These are phyloP conservation scores for Heterohyrax brucei DNA, from an alignment of 2,797 vertebrate genomes.

Conservation along the genomic window DNA sequence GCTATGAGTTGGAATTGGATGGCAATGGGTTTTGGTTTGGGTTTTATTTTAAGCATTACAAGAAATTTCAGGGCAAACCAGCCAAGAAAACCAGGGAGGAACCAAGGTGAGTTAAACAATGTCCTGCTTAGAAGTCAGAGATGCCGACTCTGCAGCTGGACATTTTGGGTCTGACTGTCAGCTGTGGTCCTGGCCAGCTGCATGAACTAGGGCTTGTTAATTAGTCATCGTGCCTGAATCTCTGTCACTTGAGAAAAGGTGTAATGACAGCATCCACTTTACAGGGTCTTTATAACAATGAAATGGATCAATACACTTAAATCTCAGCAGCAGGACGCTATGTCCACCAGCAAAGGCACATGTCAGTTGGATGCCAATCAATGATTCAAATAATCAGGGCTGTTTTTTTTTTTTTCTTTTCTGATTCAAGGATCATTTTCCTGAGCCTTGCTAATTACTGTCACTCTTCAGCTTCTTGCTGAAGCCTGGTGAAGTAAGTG, in stretches of 20 bases:
- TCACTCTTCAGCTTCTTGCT: neutral
- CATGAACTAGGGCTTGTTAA: neutral
- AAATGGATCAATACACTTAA: neutral
- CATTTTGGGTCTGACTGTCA: neutral
- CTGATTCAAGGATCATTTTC: neutral
- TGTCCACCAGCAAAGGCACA: neutral
- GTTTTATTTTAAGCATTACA: neutral
- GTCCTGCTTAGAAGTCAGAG: accelerated
- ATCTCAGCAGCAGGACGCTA: too few relatives aligned
- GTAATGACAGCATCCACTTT: neutral
- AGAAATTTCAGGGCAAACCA: neutral
- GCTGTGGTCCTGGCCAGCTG: neutral
- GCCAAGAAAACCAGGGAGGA: too few relatives aligned
- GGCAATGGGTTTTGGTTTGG: too few relatives aligned
- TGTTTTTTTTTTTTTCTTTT: neutral
- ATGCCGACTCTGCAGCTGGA: accelerated
- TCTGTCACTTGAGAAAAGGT: neutral
- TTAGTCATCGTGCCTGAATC: neutral
- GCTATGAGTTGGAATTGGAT: too few relatives aligned
- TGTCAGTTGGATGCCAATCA: neutral
- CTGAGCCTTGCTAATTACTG: accelerated
- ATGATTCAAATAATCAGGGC: neutral
- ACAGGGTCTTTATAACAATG: neutral
- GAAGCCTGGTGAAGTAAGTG: neutral
- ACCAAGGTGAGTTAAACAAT: accelerated